A percentile compares a stretch with the other conserved stretches of the same genome.
Evolutionary conservation across 1,140 invertebrate species (phyloP).

Genomic region (Zaprionus ghesquierei): DNA sequence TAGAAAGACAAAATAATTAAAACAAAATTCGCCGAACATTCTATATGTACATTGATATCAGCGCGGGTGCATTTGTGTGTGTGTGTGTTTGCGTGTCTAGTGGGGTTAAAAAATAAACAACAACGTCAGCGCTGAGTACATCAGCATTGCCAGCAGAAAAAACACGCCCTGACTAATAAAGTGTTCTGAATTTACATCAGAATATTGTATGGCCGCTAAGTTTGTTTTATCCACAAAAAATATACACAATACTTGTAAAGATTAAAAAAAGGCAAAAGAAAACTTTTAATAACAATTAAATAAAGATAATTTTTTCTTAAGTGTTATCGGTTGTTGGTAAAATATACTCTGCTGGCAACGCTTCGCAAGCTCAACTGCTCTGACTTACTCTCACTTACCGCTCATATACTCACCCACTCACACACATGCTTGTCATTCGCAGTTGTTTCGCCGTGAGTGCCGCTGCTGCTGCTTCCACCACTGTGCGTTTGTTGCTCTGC

Average conservation of each 20-base stretch:
- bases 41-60: conserved; percentile 17
- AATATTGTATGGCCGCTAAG: neutral
- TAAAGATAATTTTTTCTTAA: neutral
- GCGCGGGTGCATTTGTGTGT: conserved; percentile 28
- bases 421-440: conserved; percentile 40
- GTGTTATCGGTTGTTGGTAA: conserved; percentile 19
- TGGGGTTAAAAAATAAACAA: conserved; percentile 70
- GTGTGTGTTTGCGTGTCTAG: conserved; percentile 37
- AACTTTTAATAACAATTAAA: neutral
- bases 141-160: conserved; percentile 68
- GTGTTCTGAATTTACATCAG: conserved; percentile 2
- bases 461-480: conserved; percentile 18
- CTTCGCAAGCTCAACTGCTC: conserved; percentile 11
- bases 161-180: conserved; percentile 40
- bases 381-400: conserved; percentile 2
- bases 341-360: conserved; percentile 29
- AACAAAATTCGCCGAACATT: conserved; percentile 26
- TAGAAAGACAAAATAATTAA: neutral
- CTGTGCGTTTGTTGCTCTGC: conserved; percentile 59
- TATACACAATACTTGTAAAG: neutral
- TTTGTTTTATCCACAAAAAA: neutral
- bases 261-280: neutral
- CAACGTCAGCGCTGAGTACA: conserved; percentile 50
- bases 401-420: conserved; percentile 13
- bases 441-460: conserved; percentile 51